Evolutionary conservation across 2,113 vertebrate species (phyloP).

Genomic region (Silurus asotus): DNA sequence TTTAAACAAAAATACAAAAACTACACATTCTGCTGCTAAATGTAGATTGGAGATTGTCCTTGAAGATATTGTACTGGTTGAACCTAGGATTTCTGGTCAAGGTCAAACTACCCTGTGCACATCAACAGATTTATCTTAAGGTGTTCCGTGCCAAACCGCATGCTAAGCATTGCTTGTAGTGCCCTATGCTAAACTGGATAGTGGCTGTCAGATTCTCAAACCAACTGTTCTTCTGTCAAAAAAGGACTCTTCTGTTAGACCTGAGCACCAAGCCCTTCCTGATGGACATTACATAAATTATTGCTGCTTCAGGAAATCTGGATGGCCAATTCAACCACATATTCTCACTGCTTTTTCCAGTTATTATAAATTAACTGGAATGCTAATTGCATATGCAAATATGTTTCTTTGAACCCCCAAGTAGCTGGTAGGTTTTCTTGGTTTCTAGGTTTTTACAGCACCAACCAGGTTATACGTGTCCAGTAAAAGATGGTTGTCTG

Average conservation of each 20-base stretch:
- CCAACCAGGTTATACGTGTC: neutral
- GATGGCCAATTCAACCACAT: neutral
- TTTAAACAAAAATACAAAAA: neutral
- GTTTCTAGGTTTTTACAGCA: neutral
- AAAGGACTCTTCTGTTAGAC: neutral
- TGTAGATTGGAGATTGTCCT: neutral
- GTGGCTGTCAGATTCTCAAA: neutral
- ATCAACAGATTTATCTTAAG: neutral
- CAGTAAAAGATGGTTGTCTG: neutral
- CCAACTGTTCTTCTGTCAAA: neutral
- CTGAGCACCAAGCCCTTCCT: neutral
- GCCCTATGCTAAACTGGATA: neutral
- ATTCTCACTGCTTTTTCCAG: neutral
- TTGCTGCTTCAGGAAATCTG: neutral
- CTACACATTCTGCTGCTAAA: neutral
- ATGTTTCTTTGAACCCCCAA: neutral
- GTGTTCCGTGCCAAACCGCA: neutral
- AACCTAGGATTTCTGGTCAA: neutral
- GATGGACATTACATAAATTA: neutral
- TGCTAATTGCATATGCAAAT: neutral
- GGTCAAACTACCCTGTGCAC: neutral
- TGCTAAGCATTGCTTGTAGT: neutral
- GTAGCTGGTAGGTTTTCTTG: neutral
- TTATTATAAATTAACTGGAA: neutral
- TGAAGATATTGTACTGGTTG: neutral